Conservation (phyloP, 1,140 invertebrate genomes). For the Drosophila subobscura region DNA sequence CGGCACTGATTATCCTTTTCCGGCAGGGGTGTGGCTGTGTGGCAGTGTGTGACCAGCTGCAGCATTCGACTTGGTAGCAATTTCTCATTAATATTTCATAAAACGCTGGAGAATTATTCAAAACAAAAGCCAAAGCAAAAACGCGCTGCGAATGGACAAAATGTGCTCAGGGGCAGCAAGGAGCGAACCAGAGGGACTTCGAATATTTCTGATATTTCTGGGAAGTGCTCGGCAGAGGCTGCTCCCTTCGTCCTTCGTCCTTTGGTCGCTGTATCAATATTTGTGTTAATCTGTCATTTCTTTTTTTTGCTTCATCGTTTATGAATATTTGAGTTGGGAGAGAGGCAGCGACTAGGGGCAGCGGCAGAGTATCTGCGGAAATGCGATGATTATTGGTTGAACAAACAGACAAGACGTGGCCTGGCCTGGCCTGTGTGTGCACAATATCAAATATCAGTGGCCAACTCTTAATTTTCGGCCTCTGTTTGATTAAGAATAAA, state of each 20-base stretch:
- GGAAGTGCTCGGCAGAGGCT: constrained; percentile 28
- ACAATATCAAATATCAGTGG: constrained; percentile 23
- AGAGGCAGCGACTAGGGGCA: constrained; percentile 26
- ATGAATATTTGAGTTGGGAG: constrained; percentile 76
- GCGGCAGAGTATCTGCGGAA: constrained; percentile 71
- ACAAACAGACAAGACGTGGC: constrained; percentile 49
- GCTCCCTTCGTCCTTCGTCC: constrained; percentile 13
- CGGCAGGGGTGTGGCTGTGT: constrained; percentile 14
- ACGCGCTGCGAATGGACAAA: constrained; percentile 70
- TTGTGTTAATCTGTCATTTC: constrained; percentile 82
- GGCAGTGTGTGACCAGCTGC: constrained; percentile 58
- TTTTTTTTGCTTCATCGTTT: constrained; percentile 50
- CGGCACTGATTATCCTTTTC: constrained; percentile 49
- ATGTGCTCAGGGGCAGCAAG: constrained; percentile 34
- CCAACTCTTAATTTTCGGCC: constrained; percentile 34
- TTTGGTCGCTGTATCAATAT: constrained; percentile 71
- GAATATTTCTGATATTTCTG: constrained; percentile 37
- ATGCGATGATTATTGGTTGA: constrained; percentile 79
- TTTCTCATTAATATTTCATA: constrained; percentile 80
- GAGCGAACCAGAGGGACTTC: constrained; percentile 42
- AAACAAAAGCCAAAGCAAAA: constrained; percentile 58
- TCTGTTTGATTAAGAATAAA: constrained; percentile 15
- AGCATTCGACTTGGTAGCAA: constrained; percentile 60
- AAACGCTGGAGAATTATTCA: constrained; percentile 74
- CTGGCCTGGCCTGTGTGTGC: constrained; percentile 5